Evolutionary conservation across 2,888 invertebrate genomes (phyloP), one percentile per base, ranked within the genome.

Genomic region (Bellardia bayeri): DNA sequence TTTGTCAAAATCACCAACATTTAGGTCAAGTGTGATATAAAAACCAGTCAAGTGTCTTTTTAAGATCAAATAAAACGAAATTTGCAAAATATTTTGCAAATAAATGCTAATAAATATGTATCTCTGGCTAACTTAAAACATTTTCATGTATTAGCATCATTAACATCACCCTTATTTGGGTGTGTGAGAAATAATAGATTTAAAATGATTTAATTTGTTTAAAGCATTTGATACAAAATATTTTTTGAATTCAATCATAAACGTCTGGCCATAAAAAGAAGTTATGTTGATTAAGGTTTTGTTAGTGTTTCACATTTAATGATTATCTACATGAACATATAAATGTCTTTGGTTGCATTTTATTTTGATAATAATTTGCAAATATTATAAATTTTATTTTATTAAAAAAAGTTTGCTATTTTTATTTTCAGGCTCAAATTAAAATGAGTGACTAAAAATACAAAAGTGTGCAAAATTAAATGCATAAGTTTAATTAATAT

Each of bases 21-120:
- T 69, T 85, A 8, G 85, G 85, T 85, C 85, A 85, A 84, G 82
- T 75, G 51, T 75, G 40, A 56, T 13, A 72, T n/a, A 23, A 42
- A n/a, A 51, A 56, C 68, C 54, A 56, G 78, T 68, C 23, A 23
- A 40, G n/a, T 54, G 30, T 40, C 8, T 42, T 13, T 40, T 63
- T 54, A 37, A 14, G 23, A 56, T 40, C 3, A 45, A 40, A 74
- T 6, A 61, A 23, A 68, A 66, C 64, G 56, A 61, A n/a, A 33
- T 51, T 72, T 40, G 37, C 37, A 37, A 37, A 37, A 37, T 45
- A 9, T 45, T 45, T 74, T 66, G 74, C 81, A 45, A 82, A 66
- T 56, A 45, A 81, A 66, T 82, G 72, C n/a, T 33, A 33, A 33
- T 33, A 33, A 1, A 4, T 1, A 33, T 33, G 5, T 37, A 37